Evolutionary conservation across 2,113 vertebrate genomes (phyloP).

Genomic region (Eulemur macaco): DNA sequence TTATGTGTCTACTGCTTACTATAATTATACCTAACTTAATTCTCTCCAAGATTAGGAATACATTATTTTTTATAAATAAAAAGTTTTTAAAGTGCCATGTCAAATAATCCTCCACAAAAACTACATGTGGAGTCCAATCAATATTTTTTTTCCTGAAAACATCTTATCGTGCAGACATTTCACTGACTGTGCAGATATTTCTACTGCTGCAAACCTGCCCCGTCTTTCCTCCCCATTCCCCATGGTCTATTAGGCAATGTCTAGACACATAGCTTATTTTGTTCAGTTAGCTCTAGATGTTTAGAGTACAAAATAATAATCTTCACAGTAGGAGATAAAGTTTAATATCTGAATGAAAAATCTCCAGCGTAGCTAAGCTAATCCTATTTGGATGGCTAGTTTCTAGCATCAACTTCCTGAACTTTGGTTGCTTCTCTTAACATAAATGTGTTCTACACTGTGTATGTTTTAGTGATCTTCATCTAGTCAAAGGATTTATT

Average conservation of each 20-base stretch:
- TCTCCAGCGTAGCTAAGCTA: background rate
- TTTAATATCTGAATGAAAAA: conserved; percentile 41
- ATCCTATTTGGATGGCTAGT: background rate
- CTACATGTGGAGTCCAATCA: background rate
- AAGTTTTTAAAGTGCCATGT: background rate
- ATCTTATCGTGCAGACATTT: conserved; percentile 51
- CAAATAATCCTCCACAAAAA: background rate
- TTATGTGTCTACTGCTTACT: background rate
- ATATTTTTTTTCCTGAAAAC: conserved; percentile 55
- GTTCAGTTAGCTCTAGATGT: conserved; percentile 24
- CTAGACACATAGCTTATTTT: conserved; percentile 78
- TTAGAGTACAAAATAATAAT: conserved; percentile 57
- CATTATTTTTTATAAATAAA: background rate
- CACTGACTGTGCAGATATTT: conserved; percentile 72
- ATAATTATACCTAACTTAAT: background rate
- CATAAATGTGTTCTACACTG: conserved; percentile 10
- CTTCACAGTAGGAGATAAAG: conserved; percentile 44
- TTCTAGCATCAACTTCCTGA: conserved; percentile 24
- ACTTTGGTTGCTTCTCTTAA: background rate
- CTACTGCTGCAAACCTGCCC: conserved; percentile 53
- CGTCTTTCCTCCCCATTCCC: background rate
- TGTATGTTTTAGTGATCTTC: conserved; percentile 39
- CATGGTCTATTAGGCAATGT: conserved; percentile 80
- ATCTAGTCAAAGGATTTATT: conserved; percentile 36
- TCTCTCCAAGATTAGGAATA: background rate